These are phyloP conservation scores for Aporrectodea caliginosa DNA, from an alignment of 1,140 invertebrate species.

Conservation along the genomic window DNA sequence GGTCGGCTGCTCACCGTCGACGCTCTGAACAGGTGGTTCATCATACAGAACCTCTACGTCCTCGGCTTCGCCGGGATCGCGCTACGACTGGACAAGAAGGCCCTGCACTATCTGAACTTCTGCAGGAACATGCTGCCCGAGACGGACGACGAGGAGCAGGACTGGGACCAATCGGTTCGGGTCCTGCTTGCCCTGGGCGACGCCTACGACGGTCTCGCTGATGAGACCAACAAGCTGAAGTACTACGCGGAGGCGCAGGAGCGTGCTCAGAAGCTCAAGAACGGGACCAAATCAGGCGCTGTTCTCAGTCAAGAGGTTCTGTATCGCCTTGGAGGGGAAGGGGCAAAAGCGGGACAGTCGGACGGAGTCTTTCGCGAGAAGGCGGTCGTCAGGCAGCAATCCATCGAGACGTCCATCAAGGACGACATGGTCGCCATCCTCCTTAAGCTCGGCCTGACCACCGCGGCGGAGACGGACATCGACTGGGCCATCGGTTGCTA, in stretches of 20 bases:
- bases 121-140: constrained; percentile 12
- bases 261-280: not conserved
- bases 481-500: constrained; percentile 31
- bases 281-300: not conserved
- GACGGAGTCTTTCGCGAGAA: constrained; percentile 23
- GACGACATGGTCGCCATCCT: constrained; percentile 24
- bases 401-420: constrained; percentile 25
- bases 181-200: not conserved
- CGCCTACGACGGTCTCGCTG: not conserved
- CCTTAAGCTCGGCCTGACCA: constrained; percentile 16
- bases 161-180: not conserved
- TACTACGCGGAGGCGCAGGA: constrained; percentile 15
- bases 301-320: constrained; percentile 30
- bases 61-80: constrained; percentile 28
- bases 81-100: constrained; percentile 21
- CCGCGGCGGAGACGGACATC: constrained; percentile 22
- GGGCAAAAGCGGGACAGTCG: constrained; percentile 6
- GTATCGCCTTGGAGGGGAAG: constrained; percentile 15
- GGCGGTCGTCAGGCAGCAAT: constrained; percentile 28
- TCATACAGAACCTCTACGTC: constrained; percentile 25
- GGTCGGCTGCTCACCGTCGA: constrained; percentile 15
- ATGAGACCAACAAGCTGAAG: not conserved
- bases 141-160: not conserved
- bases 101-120: constrained; percentile 27
- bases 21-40: constrained; percentile 13